phyloP scores from a whole-genome alignment of 2,797 vertebrate species.

The Syngnathus acus region DNA sequence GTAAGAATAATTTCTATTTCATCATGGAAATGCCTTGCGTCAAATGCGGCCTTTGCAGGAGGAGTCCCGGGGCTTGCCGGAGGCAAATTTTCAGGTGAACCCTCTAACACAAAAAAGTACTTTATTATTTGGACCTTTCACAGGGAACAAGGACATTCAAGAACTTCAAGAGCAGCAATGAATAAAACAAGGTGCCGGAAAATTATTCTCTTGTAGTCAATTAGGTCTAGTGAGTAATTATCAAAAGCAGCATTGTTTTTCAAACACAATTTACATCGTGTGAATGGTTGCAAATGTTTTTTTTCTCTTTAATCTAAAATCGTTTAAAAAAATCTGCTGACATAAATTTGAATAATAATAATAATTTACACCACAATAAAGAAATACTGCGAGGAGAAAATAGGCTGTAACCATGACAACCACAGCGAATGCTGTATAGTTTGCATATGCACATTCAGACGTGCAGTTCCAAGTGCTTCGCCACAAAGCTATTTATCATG shows the following conservation, averaged over 20 bases:
- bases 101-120: not conserved
- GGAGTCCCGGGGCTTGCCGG: slow-evolving; percentile 20
- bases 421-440: not conserved
- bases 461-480: not conserved
- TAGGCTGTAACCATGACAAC: not conserved
- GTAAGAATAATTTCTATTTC: slow-evolving; percentile 13
- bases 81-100: slow-evolving; percentile 34
- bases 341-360: not conserved
- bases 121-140: slow-evolving; percentile 20
- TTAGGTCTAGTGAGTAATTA: too few relatives aligned
- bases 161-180: too few relatives aligned
- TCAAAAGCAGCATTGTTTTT: too few relatives aligned
- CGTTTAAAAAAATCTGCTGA: not conserved
- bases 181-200: too few relatives aligned
- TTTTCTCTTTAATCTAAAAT: not conserved
- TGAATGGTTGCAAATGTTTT: too few relatives aligned
- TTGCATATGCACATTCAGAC: not conserved
- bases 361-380: not conserved
- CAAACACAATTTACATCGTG: too few relatives aligned
- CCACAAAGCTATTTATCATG: not conserved
- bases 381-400: not conserved
- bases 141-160: not conserved
- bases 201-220: too few relatives aligned
- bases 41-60: slow-evolving; percentile 3
- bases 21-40: slow-evolving; percentile 11